Base-by-base conservation (phyloP, 2,888 invertebrate genomes). In the Rhingia campestris region DNA sequence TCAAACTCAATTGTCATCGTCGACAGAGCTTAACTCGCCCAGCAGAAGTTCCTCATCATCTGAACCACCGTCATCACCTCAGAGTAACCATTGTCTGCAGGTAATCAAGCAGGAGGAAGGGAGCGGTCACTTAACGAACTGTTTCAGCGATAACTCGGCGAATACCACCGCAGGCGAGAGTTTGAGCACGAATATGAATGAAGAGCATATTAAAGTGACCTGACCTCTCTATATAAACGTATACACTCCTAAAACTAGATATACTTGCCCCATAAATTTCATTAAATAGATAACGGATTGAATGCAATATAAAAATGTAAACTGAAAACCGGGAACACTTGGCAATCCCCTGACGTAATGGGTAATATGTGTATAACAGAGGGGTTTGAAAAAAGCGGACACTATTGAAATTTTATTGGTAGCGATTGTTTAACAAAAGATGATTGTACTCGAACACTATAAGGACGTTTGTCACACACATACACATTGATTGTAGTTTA, bases 1-100 rank as follows among this genome's bases (percentile, higher is more conserved):
- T 37, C 86, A 86, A 67, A 86, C 85, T 12, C 86, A 85, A 47
- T 64, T 86, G 72, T 86, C 87, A 45, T 86, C 86, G 12, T 80
- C 86, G 37, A 86, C 86, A 0, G 87, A 87, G 61, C 87, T 86
- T 9, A 88, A 88, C 51, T 88, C 88, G 32, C 88, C 88, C 47
- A 88, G 88, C 56, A 86, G 88, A 87, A 88, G 88, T 84, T 88
- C 88, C 56, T 87, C 88, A 54, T 81, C 86, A 45, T 88, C 88
- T 66, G 87, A 87, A 51, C 81, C 85, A 72, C 85, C 85, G 66
- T 63, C 85, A 61, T 85, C 85, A 56, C 85, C 85, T 56, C 80
- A 85, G 75, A 81, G 81, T 30, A 75, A 81, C 41, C 70, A 81
- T 76, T 75, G 85, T 67, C 66, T 85, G 76, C 85, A 72, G 63